Conservation (phyloP, 2,888 invertebrate species). For the Cheilosia vernalis region DNA sequence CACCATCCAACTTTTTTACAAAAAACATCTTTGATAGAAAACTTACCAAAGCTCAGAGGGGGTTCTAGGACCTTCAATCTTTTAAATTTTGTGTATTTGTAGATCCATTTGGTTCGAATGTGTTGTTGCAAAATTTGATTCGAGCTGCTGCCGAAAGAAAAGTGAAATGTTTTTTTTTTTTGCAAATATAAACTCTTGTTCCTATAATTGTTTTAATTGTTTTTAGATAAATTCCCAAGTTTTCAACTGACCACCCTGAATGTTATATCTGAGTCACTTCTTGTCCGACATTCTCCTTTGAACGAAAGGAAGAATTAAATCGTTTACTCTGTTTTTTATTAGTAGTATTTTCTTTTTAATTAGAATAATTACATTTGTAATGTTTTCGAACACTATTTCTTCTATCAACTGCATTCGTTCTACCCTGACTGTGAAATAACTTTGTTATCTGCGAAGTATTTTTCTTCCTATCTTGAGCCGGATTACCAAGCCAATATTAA, state of each 20-base stretch:
- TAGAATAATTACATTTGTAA: neutral
- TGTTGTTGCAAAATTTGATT: constrained; percentile 13
- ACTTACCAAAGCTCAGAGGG: constrained; percentile 10
- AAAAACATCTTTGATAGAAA: constrained; percentile 29
- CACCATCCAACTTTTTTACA: neutral
- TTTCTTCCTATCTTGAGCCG: neutral
- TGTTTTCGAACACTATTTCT: neutral
- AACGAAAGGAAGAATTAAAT: constrained; percentile 28
- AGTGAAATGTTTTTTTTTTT: neutral
- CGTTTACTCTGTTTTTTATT: neutral
- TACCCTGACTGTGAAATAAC: constrained; percentile 8
- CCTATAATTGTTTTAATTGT: too few species aligned
- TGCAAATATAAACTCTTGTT: constrained; percentile 5
- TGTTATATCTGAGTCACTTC: neutral
- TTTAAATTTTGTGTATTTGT: constrained; percentile 1
- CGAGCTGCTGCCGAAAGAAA: constrained; percentile 8
- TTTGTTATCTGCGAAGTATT: neutral
- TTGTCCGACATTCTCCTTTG: constrained; percentile 2
- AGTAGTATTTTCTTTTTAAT: neutral
- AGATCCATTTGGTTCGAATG: constrained; percentile 2
- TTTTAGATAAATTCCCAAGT: constrained; percentile 6
- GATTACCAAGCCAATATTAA: constrained; percentile 22
- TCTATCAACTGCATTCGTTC: constrained; percentile 8
- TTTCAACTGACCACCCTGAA: constrained; percentile 24
- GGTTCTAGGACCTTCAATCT: constrained; percentile 3